Base-by-base conservation (phyloP, 1,140 invertebrate genomes). In the Zaprionus capensis region DNA sequence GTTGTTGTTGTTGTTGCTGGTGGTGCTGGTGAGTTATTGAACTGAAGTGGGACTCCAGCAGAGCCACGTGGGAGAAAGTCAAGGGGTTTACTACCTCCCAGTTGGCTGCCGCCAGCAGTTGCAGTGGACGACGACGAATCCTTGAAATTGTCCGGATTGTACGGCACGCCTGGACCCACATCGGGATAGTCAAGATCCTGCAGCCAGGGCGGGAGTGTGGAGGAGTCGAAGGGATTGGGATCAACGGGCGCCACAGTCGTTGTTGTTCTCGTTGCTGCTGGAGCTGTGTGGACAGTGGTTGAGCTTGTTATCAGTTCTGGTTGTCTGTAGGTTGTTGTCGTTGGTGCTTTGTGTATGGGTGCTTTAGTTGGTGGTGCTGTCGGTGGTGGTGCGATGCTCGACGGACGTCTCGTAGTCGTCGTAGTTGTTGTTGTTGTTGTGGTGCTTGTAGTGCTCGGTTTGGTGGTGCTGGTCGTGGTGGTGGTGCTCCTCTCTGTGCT, bases 111-210 rank as follows among this genome's bases (percentile, higher is more conserved):
- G 46, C 15, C 31, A 38, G 28, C 31, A 34, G 31, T 34, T 34
- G 15, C 59, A 36, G 15, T 17, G 1, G 20, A 44, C 6, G 28
- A 36, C 1, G 72, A 26, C 2, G 63, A 9, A 7, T 74, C 80
- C 67, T 78, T 76, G 38, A 80, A 90, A 56, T 90, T 91, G 24
- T 86, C 78, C 34, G 88, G 88, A 46, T 91, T 76, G 24, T 88
- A 92, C 20, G 91, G 88, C 5, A 92, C 91, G 6, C 91, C 91
- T 14, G 91, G 91, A 34, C 81, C 91, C n/a, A 92, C 77, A 78
- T 92, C 91, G n/a, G 91, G 82, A 71, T 92, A 92, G 62, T 92
- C 91, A 31, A 92, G 92, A 66, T 88, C 91, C 6, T 67, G 58
- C 63, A 92, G 66, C 91, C 91, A 92, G 5, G 91, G 57, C n/a